phyloP scores from a whole-genome alignment of 2,888 invertebrate genomes.

The Bugulina stolonifera region DNA sequence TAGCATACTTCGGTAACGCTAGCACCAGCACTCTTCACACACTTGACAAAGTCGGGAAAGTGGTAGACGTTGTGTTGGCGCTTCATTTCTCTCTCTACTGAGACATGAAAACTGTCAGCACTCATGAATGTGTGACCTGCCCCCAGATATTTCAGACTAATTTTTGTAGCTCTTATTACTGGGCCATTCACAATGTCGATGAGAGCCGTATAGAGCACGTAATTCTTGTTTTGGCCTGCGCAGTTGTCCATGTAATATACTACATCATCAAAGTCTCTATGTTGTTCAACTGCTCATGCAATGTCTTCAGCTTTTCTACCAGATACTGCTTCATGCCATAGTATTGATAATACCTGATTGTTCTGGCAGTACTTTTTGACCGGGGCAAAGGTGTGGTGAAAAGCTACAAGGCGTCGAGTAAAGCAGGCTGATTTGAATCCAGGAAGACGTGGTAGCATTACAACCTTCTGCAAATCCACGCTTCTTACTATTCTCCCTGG shows the following conservation, averaged over 20 bases:
- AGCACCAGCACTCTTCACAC: background rate
- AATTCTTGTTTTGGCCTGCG: conserved; percentile 29
- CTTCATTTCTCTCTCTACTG: background rate
- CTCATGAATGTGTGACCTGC: conserved; percentile 8
- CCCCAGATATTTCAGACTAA: background rate
- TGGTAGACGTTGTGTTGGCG: background rate
- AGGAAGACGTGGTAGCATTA: background rate
- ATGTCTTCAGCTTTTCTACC: conserved; percentile 29
- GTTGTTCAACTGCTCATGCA: conserved; percentile 26
- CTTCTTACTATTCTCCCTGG: too few species aligned
- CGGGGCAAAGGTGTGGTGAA: background rate
- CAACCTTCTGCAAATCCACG: too few species aligned
- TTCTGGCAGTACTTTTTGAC: conserved; percentile 19
- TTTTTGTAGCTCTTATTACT: background rate
- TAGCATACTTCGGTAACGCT: too few species aligned
- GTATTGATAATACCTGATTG: conserved; percentile 13
- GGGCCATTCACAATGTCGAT: background rate
- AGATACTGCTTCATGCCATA: conserved; percentile 29
- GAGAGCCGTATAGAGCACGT: background rate
- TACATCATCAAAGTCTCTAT: conserved; percentile 25
- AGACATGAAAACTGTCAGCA: too few species aligned
- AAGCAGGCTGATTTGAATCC: background rate
- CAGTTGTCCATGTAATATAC: conserved; percentile 31
- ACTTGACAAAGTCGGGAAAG: background rate
- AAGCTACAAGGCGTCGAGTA: background rate